Evolutionary conservation across 2,113 vertebrate species (phyloP), one percentile per base, ranked within the genome.

Genomic region (Mesitornis unicolor): DNA sequence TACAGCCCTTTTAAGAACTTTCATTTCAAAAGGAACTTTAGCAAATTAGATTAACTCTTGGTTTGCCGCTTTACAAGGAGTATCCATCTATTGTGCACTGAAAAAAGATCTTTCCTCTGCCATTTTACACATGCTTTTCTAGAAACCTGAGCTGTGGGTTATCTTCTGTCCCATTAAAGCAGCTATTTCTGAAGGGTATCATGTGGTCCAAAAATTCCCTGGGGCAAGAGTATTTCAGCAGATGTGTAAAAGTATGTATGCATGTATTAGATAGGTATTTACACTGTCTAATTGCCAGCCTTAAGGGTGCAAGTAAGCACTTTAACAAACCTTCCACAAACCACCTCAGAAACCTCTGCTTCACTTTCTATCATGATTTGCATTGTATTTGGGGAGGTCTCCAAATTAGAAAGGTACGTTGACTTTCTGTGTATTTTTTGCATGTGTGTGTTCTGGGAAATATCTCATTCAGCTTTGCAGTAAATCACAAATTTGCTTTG

Each of bases 21-120:
- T 77, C 29, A 78, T 91, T 87, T 88, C 36, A 80, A 88, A 92
- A 91, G 67, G 60, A 90, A 85, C 75, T 95, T 96, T 94, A 73
- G 51, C 11, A 57, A 89, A 93, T 87, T 83, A 95, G 79, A 63
- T 91, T 96, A 97, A 96, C 96, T 95, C 90, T 80, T 80, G 26
- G 67, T 83, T 94, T 95, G 38, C 79, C 67, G 42, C 9, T 73
- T 87, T 73, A 38, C 8, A 74, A 80, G 84, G 35, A 54, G 7
- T 25, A 61, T 67, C 26, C 33, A 25, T 83, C 42, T 73, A 53
- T 33, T 77, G 38, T 38, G 15, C 90, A 10, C 17, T n/a, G 42
- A 64, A 80, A 91, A 9, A 6, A 73, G 29, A 36, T 40, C 9
- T 88, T 67, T 70, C 35, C 13, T 54, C 47, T 68, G 35, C 6